A percentile compares a stretch with the other conserved stretches of the same genome.
Conservation (phyloP, 2,888 invertebrate genomes). For the Drosophila limbata region DNA sequence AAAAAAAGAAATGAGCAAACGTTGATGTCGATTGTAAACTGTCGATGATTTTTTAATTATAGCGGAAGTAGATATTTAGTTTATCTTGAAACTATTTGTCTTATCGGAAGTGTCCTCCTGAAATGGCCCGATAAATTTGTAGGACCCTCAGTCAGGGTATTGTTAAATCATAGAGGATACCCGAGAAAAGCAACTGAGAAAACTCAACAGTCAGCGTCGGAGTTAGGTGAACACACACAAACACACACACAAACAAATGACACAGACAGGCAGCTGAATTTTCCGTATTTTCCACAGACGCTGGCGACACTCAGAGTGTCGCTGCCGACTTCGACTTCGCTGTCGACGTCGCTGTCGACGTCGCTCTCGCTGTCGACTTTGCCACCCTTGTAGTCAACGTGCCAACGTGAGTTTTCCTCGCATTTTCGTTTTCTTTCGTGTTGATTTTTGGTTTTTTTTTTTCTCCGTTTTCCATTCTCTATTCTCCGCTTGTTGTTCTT, state of each 20-base stretch:
- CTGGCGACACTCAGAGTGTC: slow-evolving; percentile 16
- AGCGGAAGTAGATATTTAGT: background rate
- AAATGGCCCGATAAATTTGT: background rate
- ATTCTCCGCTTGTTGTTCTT: slow-evolving; percentile 5
- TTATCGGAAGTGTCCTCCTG: slow-evolving; percentile 2
- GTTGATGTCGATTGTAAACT: background rate
- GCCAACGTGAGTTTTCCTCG: slow-evolving; percentile 42
- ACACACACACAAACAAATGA: background rate
- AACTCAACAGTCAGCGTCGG: slow-evolving; percentile 25
- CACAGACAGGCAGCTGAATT: slow-evolving; percentile 44
- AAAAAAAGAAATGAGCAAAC: too few relatives aligned
- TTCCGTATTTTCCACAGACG: slow-evolving; percentile 48
- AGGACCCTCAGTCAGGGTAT: background rate
- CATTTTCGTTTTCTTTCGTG: slow-evolving; percentile 51
- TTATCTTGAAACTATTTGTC: background rate
- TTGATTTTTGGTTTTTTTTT: slow-evolving; percentile 42
- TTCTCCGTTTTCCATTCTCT: slow-evolving; percentile 1
- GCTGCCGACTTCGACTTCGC: slow-evolving; percentile 7
- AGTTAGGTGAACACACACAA: slow-evolving; percentile 17
- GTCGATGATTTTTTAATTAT: background rate
- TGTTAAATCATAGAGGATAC: slow-evolving; percentile 15
- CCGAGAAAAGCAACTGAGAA: slow-evolving; percentile 19
- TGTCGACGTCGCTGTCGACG: slow-evolving; percentile 4
- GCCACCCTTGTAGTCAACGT: slow-evolving; percentile 56
- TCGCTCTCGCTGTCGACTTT: slow-evolving; percentile 15